Percentiles rank a stretch among this genome's conserved stretches.
phyloP scores from a whole-genome alignment of 2,797 vertebrate genomes.

The Dendrocincla tyrannina region DNA sequence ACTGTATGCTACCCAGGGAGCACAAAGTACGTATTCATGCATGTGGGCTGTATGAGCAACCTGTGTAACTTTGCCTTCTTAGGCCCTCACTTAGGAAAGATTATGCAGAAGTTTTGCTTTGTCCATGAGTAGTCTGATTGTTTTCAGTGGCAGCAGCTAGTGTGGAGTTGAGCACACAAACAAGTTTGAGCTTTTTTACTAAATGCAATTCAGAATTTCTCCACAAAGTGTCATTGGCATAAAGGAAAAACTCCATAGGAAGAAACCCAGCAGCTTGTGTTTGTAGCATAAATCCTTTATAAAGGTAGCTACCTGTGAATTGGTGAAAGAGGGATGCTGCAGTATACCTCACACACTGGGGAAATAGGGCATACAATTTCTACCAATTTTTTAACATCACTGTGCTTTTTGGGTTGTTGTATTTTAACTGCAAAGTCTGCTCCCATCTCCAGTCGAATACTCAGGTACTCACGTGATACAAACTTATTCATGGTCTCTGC shows the following conservation, averaged over 20 bases:
- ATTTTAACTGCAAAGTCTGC: neutral
- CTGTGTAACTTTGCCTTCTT: slow-evolving; percentile 28
- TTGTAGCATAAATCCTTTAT: neutral
- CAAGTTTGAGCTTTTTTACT: neutral
- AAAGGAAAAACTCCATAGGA: slow-evolving; percentile 1
- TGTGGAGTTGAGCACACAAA: neutral
- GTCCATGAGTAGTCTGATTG: neutral
- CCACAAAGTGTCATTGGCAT: slow-evolving; percentile 68
- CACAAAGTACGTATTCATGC: slow-evolving; percentile 18
- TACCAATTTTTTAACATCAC: neutral
- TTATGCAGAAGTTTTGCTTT: slow-evolving; percentile 15
- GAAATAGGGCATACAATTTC: neutral
- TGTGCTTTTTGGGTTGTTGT: neutral
- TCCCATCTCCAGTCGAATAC: neutral
- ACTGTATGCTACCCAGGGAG: neutral
- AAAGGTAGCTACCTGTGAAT: neutral
- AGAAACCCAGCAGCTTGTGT: neutral
- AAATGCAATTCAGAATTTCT: slow-evolving; percentile 62
- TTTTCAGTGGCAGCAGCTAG: neutral
- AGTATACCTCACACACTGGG: neutral
- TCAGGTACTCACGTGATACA: neutral
- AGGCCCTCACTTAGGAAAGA: slow-evolving; percentile 3
- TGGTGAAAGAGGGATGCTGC: neutral
- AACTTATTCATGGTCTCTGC: neutral
- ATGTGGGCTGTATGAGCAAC: neutral